Evolutionary conservation across 2,888 invertebrate species (phyloP), one percentile per base, ranked within the genome.

Genomic region (Conus canariensis): DNA sequence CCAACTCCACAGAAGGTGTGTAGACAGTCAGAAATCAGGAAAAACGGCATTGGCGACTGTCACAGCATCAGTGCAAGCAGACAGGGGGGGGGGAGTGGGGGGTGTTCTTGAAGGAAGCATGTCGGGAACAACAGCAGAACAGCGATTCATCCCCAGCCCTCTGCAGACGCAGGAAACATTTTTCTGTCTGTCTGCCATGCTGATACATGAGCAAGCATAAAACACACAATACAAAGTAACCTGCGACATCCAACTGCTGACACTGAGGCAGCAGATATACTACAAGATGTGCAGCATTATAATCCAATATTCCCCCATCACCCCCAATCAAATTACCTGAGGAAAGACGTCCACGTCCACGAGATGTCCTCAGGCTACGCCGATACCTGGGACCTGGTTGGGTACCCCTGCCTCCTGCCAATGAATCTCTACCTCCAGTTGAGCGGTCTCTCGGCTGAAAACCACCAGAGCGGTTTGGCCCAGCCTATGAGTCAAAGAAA

Each of bases 361-460:
- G 30, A 80, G 77, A 12, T 80, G 30, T 12, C 22, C 77, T 30
- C 30, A 9, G 67, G 82, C 82, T 89, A 70, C 64, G 60, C 59
- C 89, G 30, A 12, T 22, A 22, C 70, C n/a, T n/a, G 83, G 83
- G 16, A 14, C 85, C 30, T 85, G 30, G 14, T 12, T 30, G 30
- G 30, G 12, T 3, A 10, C 77, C 77, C 30, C 74, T 88, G 80
- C 30, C 64, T n/a, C 82, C 82, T 64, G 60, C 83, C 64, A 60
- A 22, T 19, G 45, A 80, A 45, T 89, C 89, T 85, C 89, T 59
- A 89, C 89, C 64, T 25, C 85, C 85, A 70, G 45, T 22, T 16
- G 16, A 45, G 56, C 89, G 85, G 89, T 85, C 67, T 83, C 89
- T 89, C 12, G 56, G 88, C 88, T 89, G 89, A 83, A 85, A 89